A percentile compares a stretch with the other conserved stretches of the same genome.
Conservation (phyloP, 2,888 invertebrate species). For the Trichopria drosophilae region DNA sequence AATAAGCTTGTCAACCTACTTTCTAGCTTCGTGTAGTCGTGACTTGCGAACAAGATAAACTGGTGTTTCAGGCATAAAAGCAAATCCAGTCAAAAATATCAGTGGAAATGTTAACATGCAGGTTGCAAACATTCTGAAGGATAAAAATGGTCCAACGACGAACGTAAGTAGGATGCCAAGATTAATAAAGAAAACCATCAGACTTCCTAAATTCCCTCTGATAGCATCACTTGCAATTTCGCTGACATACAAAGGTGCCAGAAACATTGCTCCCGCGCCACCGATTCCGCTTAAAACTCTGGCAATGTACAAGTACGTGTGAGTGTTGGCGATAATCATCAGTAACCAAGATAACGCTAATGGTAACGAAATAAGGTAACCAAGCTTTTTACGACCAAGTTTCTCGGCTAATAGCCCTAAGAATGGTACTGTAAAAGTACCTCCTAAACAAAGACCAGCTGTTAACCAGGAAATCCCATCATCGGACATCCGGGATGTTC, state of each 20-base stretch:
- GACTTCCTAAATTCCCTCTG: constrained; percentile 62
- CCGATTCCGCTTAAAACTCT: constrained; percentile 65
- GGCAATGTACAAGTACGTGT: constrained; percentile 59
- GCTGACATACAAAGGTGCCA: constrained; percentile 66
- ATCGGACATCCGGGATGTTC: constrained; percentile 59
- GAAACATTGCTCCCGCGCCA: constrained; percentile 62
- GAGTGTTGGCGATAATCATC: constrained; percentile 60
- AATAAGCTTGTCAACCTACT: constrained; percentile 40
- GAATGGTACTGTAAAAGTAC: constrained; percentile 60
- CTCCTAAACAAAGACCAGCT: constrained; percentile 63
- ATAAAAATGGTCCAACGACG: constrained; percentile 56
- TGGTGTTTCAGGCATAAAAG: constrained; percentile 65
- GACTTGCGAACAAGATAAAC: constrained; percentile 55
- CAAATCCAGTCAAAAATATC: constrained; percentile 55
- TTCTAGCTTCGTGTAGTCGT: constrained; percentile 52
- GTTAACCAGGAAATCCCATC: constrained; percentile 63
- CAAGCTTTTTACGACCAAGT: constrained; percentile 63
- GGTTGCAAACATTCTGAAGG: constrained; percentile 59
- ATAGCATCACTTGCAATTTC: constrained; percentile 66
- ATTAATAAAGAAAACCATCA: constrained; percentile 61
- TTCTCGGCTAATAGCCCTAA: constrained; percentile 60
- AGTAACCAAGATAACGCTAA: constrained; percentile 65
- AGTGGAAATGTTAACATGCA: constrained; percentile 56
- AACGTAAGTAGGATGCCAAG: constrained; percentile 57
- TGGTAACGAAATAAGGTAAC: constrained; percentile 62